Percentiles rank a stretch among this genome's conserved stretches.
These are phyloP conservation scores for cat (Felis catus) DNA, from an alignment of 2,113 vertebrate genomes.

Conservation along the genomic window DNA sequence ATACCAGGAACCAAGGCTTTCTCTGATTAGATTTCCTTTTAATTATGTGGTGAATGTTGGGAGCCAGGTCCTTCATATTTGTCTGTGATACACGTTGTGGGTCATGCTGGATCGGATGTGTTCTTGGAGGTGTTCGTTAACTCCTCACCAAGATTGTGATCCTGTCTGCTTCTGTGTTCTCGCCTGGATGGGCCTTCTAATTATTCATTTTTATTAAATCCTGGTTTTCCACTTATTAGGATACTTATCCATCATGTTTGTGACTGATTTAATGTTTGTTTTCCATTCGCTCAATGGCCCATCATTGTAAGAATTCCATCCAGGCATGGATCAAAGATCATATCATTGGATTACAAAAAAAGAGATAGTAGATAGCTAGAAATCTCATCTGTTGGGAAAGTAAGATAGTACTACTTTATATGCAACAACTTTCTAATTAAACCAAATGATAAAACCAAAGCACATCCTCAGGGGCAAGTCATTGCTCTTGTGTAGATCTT, in stretches of 20 bases:
- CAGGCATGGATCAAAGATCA: neutral
- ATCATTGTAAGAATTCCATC: neutral
- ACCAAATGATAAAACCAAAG: conserved; percentile 6
- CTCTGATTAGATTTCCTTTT: neutral
- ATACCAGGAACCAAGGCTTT: neutral
- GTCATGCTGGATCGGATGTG: neutral
- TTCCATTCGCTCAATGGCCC: neutral
- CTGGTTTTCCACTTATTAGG: neutral
- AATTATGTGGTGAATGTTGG: neutral
- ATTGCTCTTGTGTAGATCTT: conserved; percentile 25
- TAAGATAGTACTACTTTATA: neutral
- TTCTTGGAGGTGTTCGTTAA: neutral
- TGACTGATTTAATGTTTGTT: neutral
- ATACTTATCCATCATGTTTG: neutral
- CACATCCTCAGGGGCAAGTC: neutral
- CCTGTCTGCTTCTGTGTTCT: neutral
- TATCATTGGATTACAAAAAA: neutral
- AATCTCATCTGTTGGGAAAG: neutral
- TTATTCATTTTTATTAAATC: neutral
- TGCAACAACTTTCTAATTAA: neutral
- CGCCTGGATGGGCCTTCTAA: neutral
- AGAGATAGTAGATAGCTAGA: neutral
- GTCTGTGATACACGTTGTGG: neutral
- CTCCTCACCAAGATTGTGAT: neutral
- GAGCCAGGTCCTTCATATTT: neutral